phyloP scores from a whole-genome alignment of 1,140 invertebrate genomes.

The Drosophila miranda region DNA sequence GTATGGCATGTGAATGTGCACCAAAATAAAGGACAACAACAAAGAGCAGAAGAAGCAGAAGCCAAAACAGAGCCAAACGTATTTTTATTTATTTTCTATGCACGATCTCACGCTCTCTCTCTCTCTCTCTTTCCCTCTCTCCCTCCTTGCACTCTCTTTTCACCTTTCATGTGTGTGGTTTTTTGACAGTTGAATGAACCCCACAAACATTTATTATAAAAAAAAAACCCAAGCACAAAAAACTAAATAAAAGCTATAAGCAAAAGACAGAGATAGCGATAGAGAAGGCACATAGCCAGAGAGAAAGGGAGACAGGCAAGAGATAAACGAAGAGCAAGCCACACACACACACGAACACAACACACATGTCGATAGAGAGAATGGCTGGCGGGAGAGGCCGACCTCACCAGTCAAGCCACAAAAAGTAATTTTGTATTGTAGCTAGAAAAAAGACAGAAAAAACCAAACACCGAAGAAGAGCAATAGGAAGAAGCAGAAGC shows the following conservation, averaged over 20 bases:
- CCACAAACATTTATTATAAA: conserved; percentile 25
- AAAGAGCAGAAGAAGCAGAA: too few relatives aligned
- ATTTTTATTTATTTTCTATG: conserved; percentile 47
- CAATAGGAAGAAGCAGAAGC: too few relatives aligned
- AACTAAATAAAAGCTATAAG: conserved; percentile 44
- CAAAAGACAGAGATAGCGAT: conserved; percentile 22
- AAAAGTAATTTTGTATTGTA: conserved; percentile 60
- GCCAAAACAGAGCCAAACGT: conserved; percentile 11
- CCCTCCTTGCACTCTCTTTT: conserved; percentile 9
- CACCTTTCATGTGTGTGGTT: conserved; percentile 41
- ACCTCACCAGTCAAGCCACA: conserved; percentile 52
- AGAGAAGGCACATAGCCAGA: conserved; percentile 30
- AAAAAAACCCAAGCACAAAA: conserved; percentile 18
- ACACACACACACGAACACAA: conserved; percentile 6
- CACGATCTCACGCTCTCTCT: conserved; percentile 27
- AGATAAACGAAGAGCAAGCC: conserved; percentile 38
- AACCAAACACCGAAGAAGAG: neutral
- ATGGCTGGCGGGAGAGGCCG: neutral
- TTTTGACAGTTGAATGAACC: conserved; percentile 74
- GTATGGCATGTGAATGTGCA: too few relatives aligned
- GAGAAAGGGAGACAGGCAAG: conserved; percentile 12
- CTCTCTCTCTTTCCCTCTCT: conserved; percentile 26
- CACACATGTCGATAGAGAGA: neutral
- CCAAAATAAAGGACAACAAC: too few relatives aligned
- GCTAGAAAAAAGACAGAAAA: conserved; percentile 45